phyloP scores from a whole-genome alignment of 64 coral and sea anemone genomes.

The Acropora yongei region DNA sequence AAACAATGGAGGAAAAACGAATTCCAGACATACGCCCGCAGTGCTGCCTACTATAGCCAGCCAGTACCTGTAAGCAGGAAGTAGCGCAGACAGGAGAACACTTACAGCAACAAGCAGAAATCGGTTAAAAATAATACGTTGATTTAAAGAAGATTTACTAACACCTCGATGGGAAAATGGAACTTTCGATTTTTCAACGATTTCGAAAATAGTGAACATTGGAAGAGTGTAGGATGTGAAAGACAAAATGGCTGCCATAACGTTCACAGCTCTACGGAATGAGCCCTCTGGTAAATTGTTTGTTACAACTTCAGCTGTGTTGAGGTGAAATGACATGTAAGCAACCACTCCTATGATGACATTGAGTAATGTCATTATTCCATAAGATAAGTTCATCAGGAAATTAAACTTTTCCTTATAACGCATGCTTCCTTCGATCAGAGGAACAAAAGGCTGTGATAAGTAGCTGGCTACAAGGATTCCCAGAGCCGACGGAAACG shows the following conservation, averaged over 20 bases:
- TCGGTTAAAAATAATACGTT: constrained; percentile 50
- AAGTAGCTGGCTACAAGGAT: constrained; percentile 93
- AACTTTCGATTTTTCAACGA: constrained; percentile 65
- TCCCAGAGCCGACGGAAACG: constrained; percentile 85
- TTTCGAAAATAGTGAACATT: constrained; percentile 97
- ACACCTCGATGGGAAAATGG: constrained; percentile 39
- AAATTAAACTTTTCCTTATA: constrained; percentile 66
- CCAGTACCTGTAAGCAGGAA: constrained; percentile 76
- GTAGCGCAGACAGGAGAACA: constrained; percentile 66
- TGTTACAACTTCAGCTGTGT: constrained; percentile 89
- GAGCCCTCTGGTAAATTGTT: constrained; percentile 90
- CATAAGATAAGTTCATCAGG: constrained; percentile 79
- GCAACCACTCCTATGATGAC: constrained; percentile 86
- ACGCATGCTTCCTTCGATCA: constrained; percentile 94
- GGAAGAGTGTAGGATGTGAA: constrained; percentile 94
- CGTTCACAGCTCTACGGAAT: constrained; percentile 67
- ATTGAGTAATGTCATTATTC: constrained; percentile 88
- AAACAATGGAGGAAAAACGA: constrained; percentile 92
- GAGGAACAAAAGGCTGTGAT: constrained; percentile 92
- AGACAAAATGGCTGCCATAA: constrained; percentile 82
- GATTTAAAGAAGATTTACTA: constrained; percentile 38
- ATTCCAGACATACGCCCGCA: constrained; percentile 84
- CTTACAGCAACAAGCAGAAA: constrained; percentile 57
- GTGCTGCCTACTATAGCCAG: constrained; percentile 84
- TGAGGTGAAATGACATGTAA: constrained; percentile 77